Conservation (phyloP, 2,888 invertebrate genomes). For the Drosophila glabriapex region DNA sequence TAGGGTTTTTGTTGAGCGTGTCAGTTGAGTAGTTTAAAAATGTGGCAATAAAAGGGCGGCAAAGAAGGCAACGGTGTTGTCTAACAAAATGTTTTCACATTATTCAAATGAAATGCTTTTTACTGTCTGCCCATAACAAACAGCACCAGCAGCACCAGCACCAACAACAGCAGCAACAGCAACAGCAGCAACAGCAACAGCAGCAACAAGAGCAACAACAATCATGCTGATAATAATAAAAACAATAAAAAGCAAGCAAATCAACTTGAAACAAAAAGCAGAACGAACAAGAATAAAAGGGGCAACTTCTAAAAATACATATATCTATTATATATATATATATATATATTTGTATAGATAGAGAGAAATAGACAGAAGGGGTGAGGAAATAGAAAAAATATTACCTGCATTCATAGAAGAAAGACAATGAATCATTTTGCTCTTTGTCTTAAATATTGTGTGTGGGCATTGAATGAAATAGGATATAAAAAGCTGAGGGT, state of each 20-base stretch:
- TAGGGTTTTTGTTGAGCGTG: neutral
- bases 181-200: neutral
- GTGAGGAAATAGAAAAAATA: conserved; percentile 29
- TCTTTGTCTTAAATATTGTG: conserved; percentile 37
- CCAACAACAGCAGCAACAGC: neutral
- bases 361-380: neutral
- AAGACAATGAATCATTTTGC: conserved; percentile 64
- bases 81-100: conserved; percentile 73
- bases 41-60: conserved; percentile 21
- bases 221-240: conserved; percentile 28
- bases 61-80: conserved; percentile 31
- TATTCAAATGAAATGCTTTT: conserved; percentile 76
- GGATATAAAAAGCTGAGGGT: neutral
- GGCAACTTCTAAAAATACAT: neutral
- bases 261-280: conserved; percentile 29
- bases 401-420: conserved; percentile 64
- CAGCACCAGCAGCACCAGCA: conserved; percentile 20
- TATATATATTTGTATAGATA: neutral
- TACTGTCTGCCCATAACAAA: conserved; percentile 59
- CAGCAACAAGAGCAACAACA: neutral
- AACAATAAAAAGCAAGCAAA: conserved; percentile 28
- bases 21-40: conserved; percentile 38
- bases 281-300: conserved; percentile 4
- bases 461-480: conserved; percentile 13
- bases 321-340: neutral